Evolutionary conservation across 2,888 invertebrate species (phyloP).

Genomic region (Perizoma flavofasciatum): DNA sequence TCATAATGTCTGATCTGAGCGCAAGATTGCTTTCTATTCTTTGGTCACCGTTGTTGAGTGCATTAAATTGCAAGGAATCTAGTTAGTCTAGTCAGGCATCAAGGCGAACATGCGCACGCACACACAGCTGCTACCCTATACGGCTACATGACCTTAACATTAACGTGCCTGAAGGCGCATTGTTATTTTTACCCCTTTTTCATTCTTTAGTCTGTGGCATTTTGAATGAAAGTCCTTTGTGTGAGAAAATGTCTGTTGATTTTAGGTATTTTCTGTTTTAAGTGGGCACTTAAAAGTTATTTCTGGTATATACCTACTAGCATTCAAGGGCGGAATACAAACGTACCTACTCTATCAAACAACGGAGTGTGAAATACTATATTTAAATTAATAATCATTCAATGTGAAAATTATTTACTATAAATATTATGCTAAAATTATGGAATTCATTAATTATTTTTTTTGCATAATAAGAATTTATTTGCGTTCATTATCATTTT

Average conservation of each 20-base stretch:
- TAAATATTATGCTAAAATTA: too few species aligned
- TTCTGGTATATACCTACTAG: too few species aligned
- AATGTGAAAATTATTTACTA: too few species aligned
- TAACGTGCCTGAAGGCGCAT: slow-evolving; percentile 15
- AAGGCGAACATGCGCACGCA: slow-evolving; percentile 39
- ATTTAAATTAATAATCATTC: too few species aligned
- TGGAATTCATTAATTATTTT: too few species aligned
- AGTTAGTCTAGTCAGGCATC: slow-evolving; percentile 41
- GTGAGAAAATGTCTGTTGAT: background rate
- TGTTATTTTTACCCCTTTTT: slow-evolving; percentile 17
- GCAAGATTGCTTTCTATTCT: slow-evolving; percentile 12
- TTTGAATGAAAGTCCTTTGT: slow-evolving; percentile 5
- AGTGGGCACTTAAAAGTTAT: background rate
- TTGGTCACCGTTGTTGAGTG: slow-evolving; percentile 18
- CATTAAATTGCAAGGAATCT: slow-evolving; percentile 45
- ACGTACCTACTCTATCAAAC: too few species aligned
- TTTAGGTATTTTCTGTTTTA: too few species aligned
- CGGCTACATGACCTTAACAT: slow-evolving; percentile 39
- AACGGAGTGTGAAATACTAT: too few species aligned
- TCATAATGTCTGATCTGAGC: too few species aligned
- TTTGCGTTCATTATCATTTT: too few species aligned
- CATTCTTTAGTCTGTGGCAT: slow-evolving; percentile 2
- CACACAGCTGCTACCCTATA: slow-evolving; percentile 25
- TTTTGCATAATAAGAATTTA: too few species aligned
- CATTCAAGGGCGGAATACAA: too few species aligned